Evolutionary conservation across 2,797 vertebrate species (phyloP).

Genomic region (Morus bassanus): DNA sequence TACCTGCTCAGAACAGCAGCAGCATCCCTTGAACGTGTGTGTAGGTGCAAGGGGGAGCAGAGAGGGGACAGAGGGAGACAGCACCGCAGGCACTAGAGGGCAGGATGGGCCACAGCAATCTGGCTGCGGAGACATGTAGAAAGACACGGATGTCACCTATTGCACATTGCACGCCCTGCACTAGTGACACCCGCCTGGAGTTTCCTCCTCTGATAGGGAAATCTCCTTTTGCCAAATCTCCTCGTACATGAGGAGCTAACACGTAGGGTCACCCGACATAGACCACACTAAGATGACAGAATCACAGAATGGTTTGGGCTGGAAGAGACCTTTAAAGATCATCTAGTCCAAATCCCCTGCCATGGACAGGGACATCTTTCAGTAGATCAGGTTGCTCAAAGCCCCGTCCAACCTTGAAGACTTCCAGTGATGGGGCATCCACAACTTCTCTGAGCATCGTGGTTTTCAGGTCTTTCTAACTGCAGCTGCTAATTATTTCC

Average conservation of each 20-base stretch:
- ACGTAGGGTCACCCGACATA: too few relatives aligned
- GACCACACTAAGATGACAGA: background rate
- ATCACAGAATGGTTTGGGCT: background rate
- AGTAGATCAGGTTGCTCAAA: background rate
- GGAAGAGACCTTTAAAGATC: background rate
- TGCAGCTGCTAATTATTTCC: background rate
- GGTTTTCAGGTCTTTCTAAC: background rate
- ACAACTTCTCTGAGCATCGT: background rate
- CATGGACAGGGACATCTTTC: background rate
- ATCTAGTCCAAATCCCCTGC: background rate
- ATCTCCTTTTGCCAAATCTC: background rate
- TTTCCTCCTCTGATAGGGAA: background rate
- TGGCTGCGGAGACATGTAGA: fast-evolving
- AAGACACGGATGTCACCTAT: background rate
- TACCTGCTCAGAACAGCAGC: background rate
- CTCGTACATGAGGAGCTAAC: background rate
- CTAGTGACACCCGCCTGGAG: background rate
- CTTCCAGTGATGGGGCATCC: background rate
- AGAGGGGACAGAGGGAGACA: background rate
- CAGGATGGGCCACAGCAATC: background rate
- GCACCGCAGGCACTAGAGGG: background rate
- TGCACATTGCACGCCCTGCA: background rate
- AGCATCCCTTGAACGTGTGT: background rate
- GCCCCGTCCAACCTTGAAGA: background rate
- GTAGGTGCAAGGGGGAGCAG: fast-evolving